Percentiles rank a stretch among this genome's conserved stretches.
phyloP scores from a whole-genome alignment of 1,140 invertebrate genomes.

The Formica exsecta region DNA sequence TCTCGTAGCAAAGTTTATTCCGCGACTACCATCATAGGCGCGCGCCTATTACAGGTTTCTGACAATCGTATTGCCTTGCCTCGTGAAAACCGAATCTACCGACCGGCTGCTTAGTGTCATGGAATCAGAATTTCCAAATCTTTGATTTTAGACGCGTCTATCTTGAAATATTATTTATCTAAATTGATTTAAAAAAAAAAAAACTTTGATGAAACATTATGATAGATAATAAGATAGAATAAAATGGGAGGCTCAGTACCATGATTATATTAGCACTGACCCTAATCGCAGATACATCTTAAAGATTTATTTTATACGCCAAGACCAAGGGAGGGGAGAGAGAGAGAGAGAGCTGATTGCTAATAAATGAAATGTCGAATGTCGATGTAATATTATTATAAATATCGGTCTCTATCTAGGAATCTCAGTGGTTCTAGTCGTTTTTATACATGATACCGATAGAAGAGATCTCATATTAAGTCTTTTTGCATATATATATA shows the following conservation, averaged over 20 bases:
- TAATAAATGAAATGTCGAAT: neutral
- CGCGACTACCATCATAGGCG: constrained; percentile 54
- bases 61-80: constrained; percentile 47
- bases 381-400: neutral
- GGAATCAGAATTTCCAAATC: neutral
- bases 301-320: neutral
- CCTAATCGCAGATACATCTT: neutral
- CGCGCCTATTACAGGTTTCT: constrained; percentile 57
- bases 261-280: constrained; percentile 22
- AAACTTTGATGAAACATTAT: neutral
- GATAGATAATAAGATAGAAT: neutral
- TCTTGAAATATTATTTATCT: neutral
- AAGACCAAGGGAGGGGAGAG: neutral
- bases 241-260: neutral
- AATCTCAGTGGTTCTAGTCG: neutral
- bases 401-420: neutral
- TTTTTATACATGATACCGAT: neutral
- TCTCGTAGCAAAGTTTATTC: constrained; percentile 79
- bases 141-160: neutral
- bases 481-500: too few relatives aligned
- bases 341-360: neutral
- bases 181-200: neutral
- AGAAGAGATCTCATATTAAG: neutral
- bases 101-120: neutral
- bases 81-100: constrained; percentile 39